Conservation (phyloP, 2,797 vertebrate species). For the Anguilla marmorata region DNA sequence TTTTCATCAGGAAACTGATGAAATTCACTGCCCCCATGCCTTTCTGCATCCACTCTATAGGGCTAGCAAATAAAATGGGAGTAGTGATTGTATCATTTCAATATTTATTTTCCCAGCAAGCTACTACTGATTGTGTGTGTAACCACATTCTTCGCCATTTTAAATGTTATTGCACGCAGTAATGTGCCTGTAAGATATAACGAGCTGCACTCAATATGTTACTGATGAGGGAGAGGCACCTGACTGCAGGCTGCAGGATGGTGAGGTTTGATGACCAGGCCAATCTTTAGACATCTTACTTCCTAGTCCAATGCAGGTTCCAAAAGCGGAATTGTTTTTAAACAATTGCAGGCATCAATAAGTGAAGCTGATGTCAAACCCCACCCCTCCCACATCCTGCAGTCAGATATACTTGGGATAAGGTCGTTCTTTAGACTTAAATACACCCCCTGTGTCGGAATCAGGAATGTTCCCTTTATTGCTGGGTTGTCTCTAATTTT, state of each 20-base stretch:
- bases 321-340: neutral
- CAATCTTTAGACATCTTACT: neutral
- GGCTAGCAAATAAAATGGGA: neutral
- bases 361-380: neutral
- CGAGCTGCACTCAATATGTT: neutral
- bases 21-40: neutral
- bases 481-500: conserved; percentile 57
- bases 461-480: conserved; percentile 42
- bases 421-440: neutral
- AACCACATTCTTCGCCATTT: neutral
- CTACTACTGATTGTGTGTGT: neutral
- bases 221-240: neutral
- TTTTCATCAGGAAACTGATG: neutral
- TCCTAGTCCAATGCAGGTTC: neutral
- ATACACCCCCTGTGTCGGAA: neutral
- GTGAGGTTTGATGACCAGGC: neutral
- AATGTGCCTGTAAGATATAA: neutral
- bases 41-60: neutral
- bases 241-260: neutral
- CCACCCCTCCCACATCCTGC: neutral
- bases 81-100: neutral
- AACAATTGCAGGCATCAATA: neutral
- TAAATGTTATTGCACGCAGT: neutral
- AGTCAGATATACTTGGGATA: neutral
- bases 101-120: neutral